Base-by-base conservation (phyloP, 2,797 vertebrate genomes). In the Manis javanica region DNA sequence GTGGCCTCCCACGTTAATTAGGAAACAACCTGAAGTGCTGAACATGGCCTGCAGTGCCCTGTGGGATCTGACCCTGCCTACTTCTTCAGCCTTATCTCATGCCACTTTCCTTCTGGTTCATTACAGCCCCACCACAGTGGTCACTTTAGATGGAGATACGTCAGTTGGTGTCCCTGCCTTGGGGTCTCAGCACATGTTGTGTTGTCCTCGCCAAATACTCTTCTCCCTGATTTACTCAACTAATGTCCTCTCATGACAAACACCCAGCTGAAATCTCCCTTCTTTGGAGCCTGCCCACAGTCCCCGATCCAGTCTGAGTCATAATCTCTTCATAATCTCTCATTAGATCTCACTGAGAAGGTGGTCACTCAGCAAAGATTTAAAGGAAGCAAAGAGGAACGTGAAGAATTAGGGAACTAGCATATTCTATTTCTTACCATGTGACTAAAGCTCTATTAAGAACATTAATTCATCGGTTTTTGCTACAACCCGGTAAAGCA, bases 201-300 rank as follows among this genome's bases (percentile, higher is more conserved):
- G 11, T 79, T n/a, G 34, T 55, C 16, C 68, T 68, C 57, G 11
- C 74, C 69, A 78, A 74, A 68, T 63, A 57, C 7, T 57, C 87
- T 63, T 57, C 8, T 39, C 37, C 34, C 34, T 23, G 29, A 24
- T 85, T 94, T 91, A 69, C 59, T 78, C 39, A 68, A 6, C 39
- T 64, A 71, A 75, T 53, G 8, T 19, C 82, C 74, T 87, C 90
- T 59, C 63, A 55, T 91, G 66, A 75, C 29, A 83, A 95, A 92
- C 34, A 88, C 69, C 24, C 57, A 69, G n/a, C 59, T 83, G 68
- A 89, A 68, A 85, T 37, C n/a, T 23, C 2, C 66, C 55, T 53
- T 90, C 82, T 39, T 91, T 61, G 57, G 39, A 90, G 24, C 39
- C 51, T 71, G 26, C 29, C 19, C 69, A 64, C 37, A 42, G 34